Evolutionary conservation across 2,113 vertebrate genomes (phyloP), one percentile per base, ranked within the genome.

Genomic region (Himantopus leucocephalus): DNA sequence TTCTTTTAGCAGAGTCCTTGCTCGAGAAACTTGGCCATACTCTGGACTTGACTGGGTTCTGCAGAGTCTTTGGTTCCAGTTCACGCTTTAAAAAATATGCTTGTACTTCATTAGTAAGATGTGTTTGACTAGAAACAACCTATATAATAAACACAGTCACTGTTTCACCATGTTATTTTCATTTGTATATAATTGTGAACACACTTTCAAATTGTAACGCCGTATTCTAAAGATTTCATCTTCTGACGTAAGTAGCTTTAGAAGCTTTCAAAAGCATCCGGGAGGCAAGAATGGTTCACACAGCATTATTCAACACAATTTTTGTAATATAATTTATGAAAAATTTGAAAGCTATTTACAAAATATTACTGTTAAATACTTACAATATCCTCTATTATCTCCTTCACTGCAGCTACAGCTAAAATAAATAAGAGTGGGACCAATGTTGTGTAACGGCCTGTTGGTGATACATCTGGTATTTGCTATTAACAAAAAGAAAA

Each of bases 391-490:
- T 99, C 99, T 97, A 99, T 99, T 96, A 99, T 97, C 97, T 99
- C 99, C 96, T 99, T 99, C 81, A 99, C 96, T 27, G 99, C 99
- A 92, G 99, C 99, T 90, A 99, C 99, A 95, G 99, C 98, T 96
- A 99, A 98, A 97, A 99, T 99, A 98, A 99, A 99, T 73, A 99
- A 98, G 55, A 99, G 98, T 55, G 99, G 99, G 91, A 99, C 99
- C 98, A 99, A 96, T 1, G 99, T 99, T 80, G 99, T 99, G 85
- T 99, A 99, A 77, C 99, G 99, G 72, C 99, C 99, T 43, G 99
- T 99, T 30, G 99, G 99, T 43, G 99, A 99, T 47, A 99, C 99
- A 95, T 99, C 99, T 80, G 99, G 99, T 96, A 99, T 99, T 99
- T 99, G 99, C 99, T 99, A 79, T 82, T 88, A 82, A 48, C 37